A percentile compares a stretch with the other conserved stretches of the same genome.
These are phyloP conservation scores for Notodonta ziczac DNA, from an alignment of 2,888 invertebrate genomes.

Conservation along the genomic window DNA sequence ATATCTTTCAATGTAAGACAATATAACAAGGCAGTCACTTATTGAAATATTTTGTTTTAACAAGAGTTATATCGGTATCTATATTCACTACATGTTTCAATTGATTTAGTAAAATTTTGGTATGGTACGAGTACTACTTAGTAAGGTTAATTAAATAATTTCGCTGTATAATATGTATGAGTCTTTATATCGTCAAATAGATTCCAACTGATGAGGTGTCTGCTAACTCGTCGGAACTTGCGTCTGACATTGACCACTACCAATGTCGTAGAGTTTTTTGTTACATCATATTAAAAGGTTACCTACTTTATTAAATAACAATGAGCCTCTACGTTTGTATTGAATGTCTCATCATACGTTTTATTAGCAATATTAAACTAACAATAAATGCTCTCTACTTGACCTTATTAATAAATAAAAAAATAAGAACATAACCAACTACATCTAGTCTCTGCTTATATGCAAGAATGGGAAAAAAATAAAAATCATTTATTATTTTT, in stretches of 20 bases:
- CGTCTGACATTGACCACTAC: constrained; percentile 21
- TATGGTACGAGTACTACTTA: too few species aligned
- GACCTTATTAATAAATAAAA: too few species aligned
- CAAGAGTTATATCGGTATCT: too few species aligned
- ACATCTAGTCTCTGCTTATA: too few species aligned
- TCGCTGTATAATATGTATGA: neutral
- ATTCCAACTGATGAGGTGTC: constrained; percentile 10
- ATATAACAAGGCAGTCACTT: too few species aligned
- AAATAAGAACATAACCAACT: too few species aligned
- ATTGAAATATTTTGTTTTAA: too few species aligned
- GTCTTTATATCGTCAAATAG: constrained; percentile 5
- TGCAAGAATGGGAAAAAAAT: too few species aligned
- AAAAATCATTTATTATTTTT: too few species aligned
- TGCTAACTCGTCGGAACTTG: constrained; percentile 11
- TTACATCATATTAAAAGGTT: constrained; percentile 22
- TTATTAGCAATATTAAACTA: neutral
- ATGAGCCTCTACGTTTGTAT: neutral
- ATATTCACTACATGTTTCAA: too few species aligned
- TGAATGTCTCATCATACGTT: neutral
- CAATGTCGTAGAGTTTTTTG: constrained; percentile 25
- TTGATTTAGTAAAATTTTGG: too few species aligned
- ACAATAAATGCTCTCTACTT: too few species aligned
- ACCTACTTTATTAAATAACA: constrained; percentile 14
- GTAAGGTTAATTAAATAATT: constrained; percentile 16
- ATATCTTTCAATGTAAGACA: neutral